Evolutionary conservation across 2,113 vertebrate genomes (phyloP), one percentile per base, ranked within the genome.

Genomic region (Eretmochelys imbricata): DNA sequence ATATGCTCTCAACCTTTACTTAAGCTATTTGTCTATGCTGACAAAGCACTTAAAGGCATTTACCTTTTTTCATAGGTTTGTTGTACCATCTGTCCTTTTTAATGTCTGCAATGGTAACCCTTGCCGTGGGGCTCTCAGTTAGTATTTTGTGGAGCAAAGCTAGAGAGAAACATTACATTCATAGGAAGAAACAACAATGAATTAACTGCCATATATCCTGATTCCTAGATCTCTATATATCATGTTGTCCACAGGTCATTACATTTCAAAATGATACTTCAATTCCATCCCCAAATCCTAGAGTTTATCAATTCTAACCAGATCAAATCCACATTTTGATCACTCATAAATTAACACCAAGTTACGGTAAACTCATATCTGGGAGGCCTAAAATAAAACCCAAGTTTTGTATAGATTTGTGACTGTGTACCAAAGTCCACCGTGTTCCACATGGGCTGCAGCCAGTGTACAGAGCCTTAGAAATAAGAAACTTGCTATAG

Each of bases 11-110:
- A 25, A 14, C 10, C 72, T 27, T 72, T 8, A 46, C 42, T 25
- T 76, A 29, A 27, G 42, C 42, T 27, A 25, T 48, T 48, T 78
- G 6, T 29, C 22, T 76, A 76, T 46, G 10, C 48, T 48, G 42
- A 78, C 46, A 78, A 78, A 78, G 25, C 42, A 78, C 42, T 81
- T 93, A 82, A 82, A 92, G 20, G 29, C 55, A 53, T 82, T 91
- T 96, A 98, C 98, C 98, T 97, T 96, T 98, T 69, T 97, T 98
- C 75, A 98, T 96, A 49, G 92, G 88, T 69, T 97, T 98, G 51
- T 94, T 97, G 89, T 99, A 99, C 99, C 99, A 99, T 80, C 98
- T 98, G 79, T 99, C 99, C 95, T 99, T 99, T 95, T 99, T 98
- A 82, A 99, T 99, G 84, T 99, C 99, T 42, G 98, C 86, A 78